phyloP scores from a whole-genome alignment of 2,113 vertebrate genomes.

The Halcyon senegalensis region DNA sequence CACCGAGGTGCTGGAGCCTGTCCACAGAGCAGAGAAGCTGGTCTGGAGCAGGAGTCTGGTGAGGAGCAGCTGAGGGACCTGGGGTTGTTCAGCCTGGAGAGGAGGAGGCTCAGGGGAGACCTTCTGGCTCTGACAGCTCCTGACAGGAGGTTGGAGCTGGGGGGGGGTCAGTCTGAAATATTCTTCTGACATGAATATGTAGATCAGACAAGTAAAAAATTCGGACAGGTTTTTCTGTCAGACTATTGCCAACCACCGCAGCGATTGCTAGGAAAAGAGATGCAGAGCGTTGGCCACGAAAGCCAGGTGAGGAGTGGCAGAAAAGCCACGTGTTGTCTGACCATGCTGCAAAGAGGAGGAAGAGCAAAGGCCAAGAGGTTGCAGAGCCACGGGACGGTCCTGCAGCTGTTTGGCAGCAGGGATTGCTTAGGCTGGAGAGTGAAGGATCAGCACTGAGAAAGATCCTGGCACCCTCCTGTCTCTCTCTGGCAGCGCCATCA shows the following conservation, averaged over 20 bases:
- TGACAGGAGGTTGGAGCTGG: neutral
- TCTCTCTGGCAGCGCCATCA: neutral
- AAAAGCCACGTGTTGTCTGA: accelerated
- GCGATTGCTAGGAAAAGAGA: neutral
- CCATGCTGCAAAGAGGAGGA: neutral
- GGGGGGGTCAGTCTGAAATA: neutral
- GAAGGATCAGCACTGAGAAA: neutral
- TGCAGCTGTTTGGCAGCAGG: neutral
- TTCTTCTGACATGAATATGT: neutral
- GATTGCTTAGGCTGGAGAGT: neutral
- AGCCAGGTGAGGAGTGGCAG: neutral
- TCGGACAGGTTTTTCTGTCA: neutral
- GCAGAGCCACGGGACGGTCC: neutral
- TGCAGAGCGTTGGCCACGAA: accelerated
- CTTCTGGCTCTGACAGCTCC: neutral
- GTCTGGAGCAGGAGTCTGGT: neutral
- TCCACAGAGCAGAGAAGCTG: neutral
- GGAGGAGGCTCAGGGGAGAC: neutral
- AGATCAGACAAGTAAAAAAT: neutral
- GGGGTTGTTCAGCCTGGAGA: neutral
- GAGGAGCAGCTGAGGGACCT: neutral
- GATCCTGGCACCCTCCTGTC: neutral
- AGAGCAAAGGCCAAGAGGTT: neutral
- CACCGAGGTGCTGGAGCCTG: neutral
- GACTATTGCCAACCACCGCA: neutral